These are phyloP conservation scores for Parazoanthus darwini DNA, from an alignment of 92 coral and sea anemone genomes.

Conservation along the genomic window DNA sequence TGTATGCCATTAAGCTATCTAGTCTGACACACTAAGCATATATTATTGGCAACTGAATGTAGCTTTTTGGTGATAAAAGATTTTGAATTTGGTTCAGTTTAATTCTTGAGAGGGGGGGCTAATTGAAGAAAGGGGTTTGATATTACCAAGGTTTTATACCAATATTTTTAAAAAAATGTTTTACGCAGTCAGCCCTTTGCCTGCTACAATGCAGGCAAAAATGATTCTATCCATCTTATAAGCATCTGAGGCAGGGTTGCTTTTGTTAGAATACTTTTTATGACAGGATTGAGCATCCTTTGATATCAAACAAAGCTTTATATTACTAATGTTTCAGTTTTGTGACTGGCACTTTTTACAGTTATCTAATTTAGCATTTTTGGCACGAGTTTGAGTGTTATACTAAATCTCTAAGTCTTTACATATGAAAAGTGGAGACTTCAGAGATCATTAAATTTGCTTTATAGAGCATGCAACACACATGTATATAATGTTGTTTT, in stretches of 20 bases:
- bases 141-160: not conserved
- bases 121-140: not conserved
- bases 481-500: not conserved
- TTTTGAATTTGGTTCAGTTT: too few relatives aligned
- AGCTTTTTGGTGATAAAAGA: not conserved
- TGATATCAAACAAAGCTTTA: constrained; percentile 1
- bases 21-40: not conserved
- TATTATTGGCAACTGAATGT: not conserved
- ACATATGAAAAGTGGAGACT: not conserved
- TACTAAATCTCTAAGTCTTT: too few relatives aligned
- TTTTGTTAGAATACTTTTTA: not conserved
- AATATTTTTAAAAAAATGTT: too few relatives aligned
- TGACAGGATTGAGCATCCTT: constrained; percentile 2
- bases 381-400: too few relatives aligned
- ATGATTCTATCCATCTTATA: too few relatives aligned
- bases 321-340: not conserved
- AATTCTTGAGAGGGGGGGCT: too few relatives aligned
- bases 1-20: constrained; percentile 6
- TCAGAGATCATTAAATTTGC: not conserved
- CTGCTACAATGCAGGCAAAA: too few relatives aligned
- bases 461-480: not conserved
- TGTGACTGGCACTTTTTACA: not conserved
- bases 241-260: not conserved
- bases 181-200: too few relatives aligned
- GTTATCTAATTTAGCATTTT: not conserved